Evolutionary conservation across 2,797 vertebrate genomes (phyloP), one percentile per base, ranked within the genome.

Genomic region (Anabas testudineus): DNA sequence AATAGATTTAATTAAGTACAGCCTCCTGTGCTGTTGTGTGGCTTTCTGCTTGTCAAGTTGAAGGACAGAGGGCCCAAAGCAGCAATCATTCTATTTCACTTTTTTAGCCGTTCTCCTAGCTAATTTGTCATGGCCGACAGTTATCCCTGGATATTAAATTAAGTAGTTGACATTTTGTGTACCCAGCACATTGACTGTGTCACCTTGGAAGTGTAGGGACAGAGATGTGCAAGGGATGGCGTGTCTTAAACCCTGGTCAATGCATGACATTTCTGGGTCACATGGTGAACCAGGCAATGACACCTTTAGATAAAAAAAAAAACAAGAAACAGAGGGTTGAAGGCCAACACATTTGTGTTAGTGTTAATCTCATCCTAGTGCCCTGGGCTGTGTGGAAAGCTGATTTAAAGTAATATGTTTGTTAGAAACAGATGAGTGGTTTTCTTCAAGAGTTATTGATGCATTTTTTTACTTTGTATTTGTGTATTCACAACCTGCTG

Each of bases 71-170:
- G 67, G 67, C 82, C 76, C 78, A 87, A 83, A 85, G 83, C 79
- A 74, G 55, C 81, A 83, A 83, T 90, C 78, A 75, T 67, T 90
- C 73, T 58, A 41, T 84, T 83, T 79, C 49, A 66, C 42, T 72
- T 76, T 76, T 78, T 61, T 10, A 53, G 55, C 58, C 19, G 37
- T 71, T 73, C 72, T 80, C 30, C 28, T 21, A 67, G 80, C 76
- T 91, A 87, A 90, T 93, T 92, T 88, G 77, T 90, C 87, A 89
- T 52, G 59, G 68, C 36, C 55, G 68, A 87, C 86, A 83, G 78
- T 86, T 85, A 86, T 90, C 79, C 84, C 67, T 30, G 66, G 82
- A 88, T 90, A 88, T 91, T 90, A 88, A 88, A 91, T 90, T 81
- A 90, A 87, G 73, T 78, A 62, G 69, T 67, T 89, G 89, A 91